Evolutionary conservation across 1,140 invertebrate genomes (phyloP), one percentile per base, ranked within the genome.

Genomic region (Pentalonia nigronervosa): DNA sequence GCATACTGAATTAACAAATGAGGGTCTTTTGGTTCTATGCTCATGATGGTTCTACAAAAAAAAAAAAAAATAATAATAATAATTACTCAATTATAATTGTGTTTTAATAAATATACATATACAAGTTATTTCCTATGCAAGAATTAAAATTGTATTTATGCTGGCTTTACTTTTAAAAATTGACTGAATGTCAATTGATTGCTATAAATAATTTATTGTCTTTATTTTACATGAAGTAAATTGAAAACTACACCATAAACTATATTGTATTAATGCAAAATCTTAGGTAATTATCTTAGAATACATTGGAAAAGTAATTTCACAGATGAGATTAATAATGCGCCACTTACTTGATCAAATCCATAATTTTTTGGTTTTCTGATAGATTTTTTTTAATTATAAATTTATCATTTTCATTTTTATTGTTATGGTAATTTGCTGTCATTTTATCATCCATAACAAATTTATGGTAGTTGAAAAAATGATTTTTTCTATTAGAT

Each of bases 301-400:
- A n/a, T n/a, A 67, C 2, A 53, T 53, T 53, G 7, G 14, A 53
- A 53, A 53, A 53, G 20, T 53, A 53, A 53, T 53, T 53, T 50
- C 17, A 1, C 17, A 50, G 48, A 50, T 50, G 20, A 50, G 14
- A 50, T 20, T 50, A 50, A 50, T 50, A 50, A 20, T 50, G 1
- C 14, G 14, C 14, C 30, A 76, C 56, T 76, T 91, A 91, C 90
- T 91, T 91, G 60, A 91, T 76, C 60, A 48, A 76, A 30, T 91
- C 7, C 14, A 47, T 60, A 91, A 91, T 67, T 47, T 7, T 76
- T 91, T 76, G 9, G 20, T 76, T 76, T 20, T 91, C 60, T 17
- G 23, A 1, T 0, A 90, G 2, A 90, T 90, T 76, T 90, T 67
- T 90, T 76, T 76, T 41, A 11, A 47, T 30, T 47, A 25, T 67